These are phyloP conservation scores for Podarcis cretensis DNA, from an alignment of 2,113 vertebrate genomes.

Conservation along the genomic window DNA sequence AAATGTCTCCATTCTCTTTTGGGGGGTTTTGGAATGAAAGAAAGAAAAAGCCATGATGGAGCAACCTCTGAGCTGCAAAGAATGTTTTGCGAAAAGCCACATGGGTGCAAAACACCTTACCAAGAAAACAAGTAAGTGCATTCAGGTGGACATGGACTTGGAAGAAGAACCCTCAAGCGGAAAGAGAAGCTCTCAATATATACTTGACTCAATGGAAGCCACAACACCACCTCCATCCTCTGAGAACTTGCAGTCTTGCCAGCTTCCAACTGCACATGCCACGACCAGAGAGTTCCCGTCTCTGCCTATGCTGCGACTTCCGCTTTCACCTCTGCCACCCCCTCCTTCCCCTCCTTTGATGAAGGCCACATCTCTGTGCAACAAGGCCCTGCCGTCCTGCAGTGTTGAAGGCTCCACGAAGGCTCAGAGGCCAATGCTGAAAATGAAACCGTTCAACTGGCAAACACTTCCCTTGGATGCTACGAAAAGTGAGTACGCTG, in stretches of 20 bases:
- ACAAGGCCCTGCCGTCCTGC: conserved; percentile 42
- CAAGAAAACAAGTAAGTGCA: conserved; percentile 75
- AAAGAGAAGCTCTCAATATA: conserved; percentile 1
- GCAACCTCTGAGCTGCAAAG: background rate
- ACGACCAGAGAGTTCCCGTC: conserved; percentile 21
- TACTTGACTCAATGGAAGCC: rapidly evolving
- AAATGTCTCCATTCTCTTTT: background rate
- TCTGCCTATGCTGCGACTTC: background rate
- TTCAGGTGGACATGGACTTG: conserved; percentile 74
- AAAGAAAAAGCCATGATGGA: background rate
- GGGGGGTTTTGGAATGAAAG: background rate
- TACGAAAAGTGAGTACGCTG: conserved; percentile 79
- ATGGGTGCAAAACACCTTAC: background rate
- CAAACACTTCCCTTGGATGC: conserved; percentile 85
- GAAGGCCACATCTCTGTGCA: rapidly evolving
- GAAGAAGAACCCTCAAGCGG: background rate
- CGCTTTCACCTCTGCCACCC: conserved; percentile 12
- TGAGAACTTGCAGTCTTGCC: rapidly evolving
- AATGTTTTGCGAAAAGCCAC: background rate
- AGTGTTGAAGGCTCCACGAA: conserved; percentile 51
- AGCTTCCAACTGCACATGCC: background rate
- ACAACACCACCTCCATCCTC: rapidly evolving
- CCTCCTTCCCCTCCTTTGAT: background rate
- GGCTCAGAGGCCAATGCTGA: conserved; percentile 73
- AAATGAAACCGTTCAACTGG: conserved; percentile 96